These are phyloP conservation scores for Hydrochoerus hydrochaeris DNA, from an alignment of 2,113 vertebrate species.

Conservation along the genomic window DNA sequence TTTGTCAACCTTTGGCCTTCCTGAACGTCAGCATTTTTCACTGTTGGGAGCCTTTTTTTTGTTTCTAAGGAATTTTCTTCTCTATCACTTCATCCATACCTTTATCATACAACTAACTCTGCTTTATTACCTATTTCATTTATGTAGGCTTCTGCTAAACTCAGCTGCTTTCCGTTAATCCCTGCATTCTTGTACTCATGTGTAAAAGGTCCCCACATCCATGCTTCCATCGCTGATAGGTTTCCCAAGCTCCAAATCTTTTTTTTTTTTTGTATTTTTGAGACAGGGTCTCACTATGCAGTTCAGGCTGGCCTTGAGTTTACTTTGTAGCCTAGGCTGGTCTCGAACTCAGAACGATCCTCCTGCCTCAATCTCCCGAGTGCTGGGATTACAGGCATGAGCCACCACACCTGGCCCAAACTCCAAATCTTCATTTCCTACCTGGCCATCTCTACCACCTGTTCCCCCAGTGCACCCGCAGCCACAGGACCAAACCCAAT, in stretches of 20 bases:
- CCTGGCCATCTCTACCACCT: neutral
- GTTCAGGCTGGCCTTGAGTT: no score
- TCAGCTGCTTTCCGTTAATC: neutral
- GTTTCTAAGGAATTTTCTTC: neutral
- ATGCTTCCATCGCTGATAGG: neutral
- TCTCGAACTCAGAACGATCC: no score
- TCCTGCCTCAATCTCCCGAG: no score
- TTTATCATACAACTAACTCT: neutral
- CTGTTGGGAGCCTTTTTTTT: neutral
- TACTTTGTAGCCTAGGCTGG: no score
- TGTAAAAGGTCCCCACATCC: neutral
- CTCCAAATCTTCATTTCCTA: neutral
- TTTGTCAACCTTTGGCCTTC: neutral
- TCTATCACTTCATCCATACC: neutral
- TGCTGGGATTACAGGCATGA: no score
- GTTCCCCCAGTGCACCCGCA: neutral
- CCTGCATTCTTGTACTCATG: neutral
- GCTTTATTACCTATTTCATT: neutral
- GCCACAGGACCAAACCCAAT: neutral
- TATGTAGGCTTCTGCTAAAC: neutral
- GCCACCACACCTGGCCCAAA: no score
- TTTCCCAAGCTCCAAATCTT: neutral
- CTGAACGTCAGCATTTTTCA: neutral
- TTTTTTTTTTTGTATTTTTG: no score
- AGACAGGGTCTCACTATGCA: no score